These are phyloP conservation scores for Caprella mutica DNA, from an alignment of 2,888 invertebrate genomes.

Conservation along the genomic window DNA sequence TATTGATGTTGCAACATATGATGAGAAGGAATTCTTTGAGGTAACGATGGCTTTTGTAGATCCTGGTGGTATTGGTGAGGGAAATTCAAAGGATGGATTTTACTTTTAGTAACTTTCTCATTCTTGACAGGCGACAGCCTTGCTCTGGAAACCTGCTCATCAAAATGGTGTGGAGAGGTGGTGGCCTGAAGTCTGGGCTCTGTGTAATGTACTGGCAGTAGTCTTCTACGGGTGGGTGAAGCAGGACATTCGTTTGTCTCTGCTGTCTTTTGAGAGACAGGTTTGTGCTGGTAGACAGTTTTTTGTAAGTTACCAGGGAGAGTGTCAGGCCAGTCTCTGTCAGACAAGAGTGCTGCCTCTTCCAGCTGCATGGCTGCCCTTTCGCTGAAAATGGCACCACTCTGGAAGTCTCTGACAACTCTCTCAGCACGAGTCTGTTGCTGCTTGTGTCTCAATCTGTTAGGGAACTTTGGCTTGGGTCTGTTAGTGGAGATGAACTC, in stretches of 20 bases:
- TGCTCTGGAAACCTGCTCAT: slow-evolving; percentile 17
- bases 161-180: slow-evolving; percentile 21
- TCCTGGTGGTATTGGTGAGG: slow-evolving; percentile 3
- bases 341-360: slow-evolving; percentile 26
- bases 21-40: not conserved
- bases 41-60: not conserved
- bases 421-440: slow-evolving; percentile 45
- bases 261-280: not conserved
- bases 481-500: slow-evolving; percentile 38
- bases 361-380: slow-evolving; percentile 29
- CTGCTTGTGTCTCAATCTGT: slow-evolving; percentile 37
- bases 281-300: not conserved
- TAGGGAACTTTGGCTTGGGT: slow-evolving; percentile 38
- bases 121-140: slow-evolving; percentile 24
- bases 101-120: slow-evolving; percentile 26
- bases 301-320: slow-evolving; percentile 23
- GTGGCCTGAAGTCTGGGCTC: slow-evolving; percentile 22
- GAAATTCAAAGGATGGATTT: not conserved
- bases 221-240: slow-evolving; percentile 25
- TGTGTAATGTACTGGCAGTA: slow-evolving; percentile 26
- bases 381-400: slow-evolving; percentile 44
- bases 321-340: slow-evolving; percentile 27
- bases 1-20: not conserved
- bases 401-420: slow-evolving; percentile 46
- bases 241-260: not conserved